phyloP scores from a whole-genome alignment of 2,797 vertebrate genomes.

The Thunnus albacares region DNA sequence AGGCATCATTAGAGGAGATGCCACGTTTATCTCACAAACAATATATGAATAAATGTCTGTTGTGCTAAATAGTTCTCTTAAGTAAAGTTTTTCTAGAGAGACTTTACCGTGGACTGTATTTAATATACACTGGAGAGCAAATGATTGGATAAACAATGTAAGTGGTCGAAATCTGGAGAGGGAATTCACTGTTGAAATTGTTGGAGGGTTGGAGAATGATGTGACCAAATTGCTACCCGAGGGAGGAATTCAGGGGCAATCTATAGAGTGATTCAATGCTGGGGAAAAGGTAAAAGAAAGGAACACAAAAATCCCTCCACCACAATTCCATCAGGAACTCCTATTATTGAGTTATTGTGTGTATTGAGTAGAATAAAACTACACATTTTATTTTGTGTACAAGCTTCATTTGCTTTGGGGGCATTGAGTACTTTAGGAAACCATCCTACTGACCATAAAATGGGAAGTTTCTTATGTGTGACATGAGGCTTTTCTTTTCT shows the following conservation, averaged over 20 bases:
- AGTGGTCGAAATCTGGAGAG: slow-evolving; percentile 25
- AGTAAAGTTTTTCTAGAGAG: neutral
- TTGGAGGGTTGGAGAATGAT: slow-evolving; percentile 24
- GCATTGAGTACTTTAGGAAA: slow-evolving; percentile 15
- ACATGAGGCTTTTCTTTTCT: neutral
- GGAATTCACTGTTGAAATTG: slow-evolving; percentile 26
- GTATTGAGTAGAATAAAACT: slow-evolving; percentile 12
- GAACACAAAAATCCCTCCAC: slow-evolving; percentile 15
- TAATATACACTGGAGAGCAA: slow-evolving; percentile 19
- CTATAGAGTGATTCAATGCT: slow-evolving; percentile 28
- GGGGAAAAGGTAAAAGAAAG: slow-evolving; percentile 26
- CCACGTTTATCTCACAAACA: slow-evolving; percentile 28
- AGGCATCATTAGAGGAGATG: slow-evolving; percentile 24
- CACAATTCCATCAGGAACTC: slow-evolving; percentile 32
- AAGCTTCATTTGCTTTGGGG: slow-evolving; percentile 6
- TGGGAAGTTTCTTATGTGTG: neutral
- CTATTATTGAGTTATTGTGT: slow-evolving; percentile 37
- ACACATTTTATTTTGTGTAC: slow-evolving; percentile 20
- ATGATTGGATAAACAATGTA: slow-evolving; percentile 26
- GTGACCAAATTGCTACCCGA: slow-evolving; percentile 34
- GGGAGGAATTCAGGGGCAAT: slow-evolving; percentile 28
- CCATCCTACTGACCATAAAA: neutral
- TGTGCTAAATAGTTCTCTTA: slow-evolving; percentile 1
- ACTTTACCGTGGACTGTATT: slow-evolving; percentile 23
- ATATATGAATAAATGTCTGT: slow-evolving; percentile 12